phyloP scores from a whole-genome alignment of 2,888 invertebrate species.

The Drosophila neotestacea region DNA sequence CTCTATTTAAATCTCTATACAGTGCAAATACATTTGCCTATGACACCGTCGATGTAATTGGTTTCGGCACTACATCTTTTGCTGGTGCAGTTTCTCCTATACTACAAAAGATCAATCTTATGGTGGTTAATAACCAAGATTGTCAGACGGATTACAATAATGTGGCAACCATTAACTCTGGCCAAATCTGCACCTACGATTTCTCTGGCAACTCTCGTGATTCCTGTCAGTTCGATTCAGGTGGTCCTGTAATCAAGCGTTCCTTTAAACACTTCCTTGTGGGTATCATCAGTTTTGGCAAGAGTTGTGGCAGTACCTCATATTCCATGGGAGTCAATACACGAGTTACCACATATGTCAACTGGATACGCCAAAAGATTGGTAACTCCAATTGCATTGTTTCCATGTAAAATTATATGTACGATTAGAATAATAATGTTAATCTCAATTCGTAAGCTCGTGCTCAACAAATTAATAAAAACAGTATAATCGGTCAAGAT shows the following conservation, averaged over 20 bases:
- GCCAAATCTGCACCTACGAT: conserved; percentile 79
- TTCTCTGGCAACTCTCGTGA: conserved; percentile 79
- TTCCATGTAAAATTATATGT: conserved; percentile 16
- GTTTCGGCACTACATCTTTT: conserved; percentile 87
- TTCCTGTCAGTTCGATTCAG: conserved; percentile 86
- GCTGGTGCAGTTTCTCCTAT: conserved; percentile 85
- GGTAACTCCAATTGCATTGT: conserved; percentile 62
- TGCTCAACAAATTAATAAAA: too few species aligned
- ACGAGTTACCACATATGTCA: conserved; percentile 86
- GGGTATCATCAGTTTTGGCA: conserved; percentile 87
- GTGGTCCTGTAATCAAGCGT: conserved; percentile 86
- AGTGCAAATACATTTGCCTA: conserved; percentile 68
- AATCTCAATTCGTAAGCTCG: background rate
- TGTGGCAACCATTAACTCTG: conserved; percentile 35
- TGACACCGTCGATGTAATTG: conserved; percentile 64
- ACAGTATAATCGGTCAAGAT: too few species aligned
- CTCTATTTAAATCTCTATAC: accelerated
- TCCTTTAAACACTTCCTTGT: conserved; percentile 83
- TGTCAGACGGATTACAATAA: conserved; percentile 59
- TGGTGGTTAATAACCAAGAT: conserved; percentile 62
- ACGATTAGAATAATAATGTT: background rate
- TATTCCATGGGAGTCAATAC: conserved; percentile 86
- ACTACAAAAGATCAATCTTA: conserved; percentile 86
- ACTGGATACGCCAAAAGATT: conserved; percentile 86
- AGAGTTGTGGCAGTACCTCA: conserved; percentile 84